phyloP scores from a whole-genome alignment of 2,797 vertebrate species.

The Psittacula echo region DNA sequence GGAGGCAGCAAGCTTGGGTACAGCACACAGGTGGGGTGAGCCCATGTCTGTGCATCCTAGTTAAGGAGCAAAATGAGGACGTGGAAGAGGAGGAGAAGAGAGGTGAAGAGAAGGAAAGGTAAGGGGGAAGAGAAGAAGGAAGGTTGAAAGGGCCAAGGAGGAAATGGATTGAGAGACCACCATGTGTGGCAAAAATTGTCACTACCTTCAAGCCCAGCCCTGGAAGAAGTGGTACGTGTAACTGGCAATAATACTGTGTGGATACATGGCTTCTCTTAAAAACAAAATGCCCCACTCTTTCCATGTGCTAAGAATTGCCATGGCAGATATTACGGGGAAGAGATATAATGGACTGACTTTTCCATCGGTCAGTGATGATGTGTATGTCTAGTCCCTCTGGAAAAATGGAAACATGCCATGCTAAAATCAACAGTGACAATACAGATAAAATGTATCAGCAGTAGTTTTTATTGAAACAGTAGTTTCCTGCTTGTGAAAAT shows the following conservation, averaged over 20 bases:
- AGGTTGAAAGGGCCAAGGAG: neutral
- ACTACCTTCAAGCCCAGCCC: neutral
- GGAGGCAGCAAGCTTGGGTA: neutral
- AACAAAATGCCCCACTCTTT: neutral
- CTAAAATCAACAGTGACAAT: neutral
- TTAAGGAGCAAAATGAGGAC: neutral
- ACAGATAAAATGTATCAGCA: neutral
- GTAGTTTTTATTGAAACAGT: neutral
- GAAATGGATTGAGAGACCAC: neutral
- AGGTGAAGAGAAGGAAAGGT: fast-evolving
- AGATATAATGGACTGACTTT: neutral
- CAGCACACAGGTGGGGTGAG: neutral
- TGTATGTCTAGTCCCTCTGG: neutral
- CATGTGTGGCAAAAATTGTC: neutral
- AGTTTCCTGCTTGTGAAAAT: neutral
- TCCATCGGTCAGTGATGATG: neutral
- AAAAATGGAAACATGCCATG: neutral
- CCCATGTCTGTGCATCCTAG: neutral
- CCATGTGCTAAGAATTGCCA: neutral
- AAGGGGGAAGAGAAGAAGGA: too few relatives aligned
- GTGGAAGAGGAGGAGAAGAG: too few relatives aligned
- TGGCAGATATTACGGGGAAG: neutral
- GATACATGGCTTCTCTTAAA: neutral
- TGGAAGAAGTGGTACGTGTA: neutral
- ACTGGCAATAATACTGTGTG: neutral